A percentile compares a stretch with the other conserved stretches of the same genome.
phyloP scores from a whole-genome alignment of 1,140 invertebrate species.

The Sycobia sp. region DNA sequence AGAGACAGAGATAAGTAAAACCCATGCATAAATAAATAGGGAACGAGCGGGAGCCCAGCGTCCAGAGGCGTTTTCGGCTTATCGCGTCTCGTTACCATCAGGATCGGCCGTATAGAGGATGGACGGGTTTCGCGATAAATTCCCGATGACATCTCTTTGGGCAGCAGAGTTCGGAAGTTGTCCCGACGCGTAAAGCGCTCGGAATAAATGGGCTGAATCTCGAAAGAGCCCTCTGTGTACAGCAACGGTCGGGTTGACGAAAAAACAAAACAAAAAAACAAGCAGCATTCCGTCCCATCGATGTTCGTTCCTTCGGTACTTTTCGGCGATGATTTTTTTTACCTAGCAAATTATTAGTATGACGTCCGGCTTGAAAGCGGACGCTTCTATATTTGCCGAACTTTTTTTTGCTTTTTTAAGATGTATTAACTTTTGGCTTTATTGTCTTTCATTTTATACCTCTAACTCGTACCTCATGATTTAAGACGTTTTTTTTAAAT shows the following conservation, averaged over 20 bases:
- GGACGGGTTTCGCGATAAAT: slow-evolving; percentile 14
- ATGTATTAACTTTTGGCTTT: too few relatives aligned
- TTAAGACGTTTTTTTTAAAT: too few relatives aligned
- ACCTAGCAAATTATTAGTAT: too few relatives aligned
- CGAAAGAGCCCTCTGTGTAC: too few relatives aligned
- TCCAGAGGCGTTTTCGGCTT: not conserved
- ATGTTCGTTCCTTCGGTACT: not conserved
- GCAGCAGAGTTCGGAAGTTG: not conserved
- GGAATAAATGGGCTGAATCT: slow-evolving; percentile 10
- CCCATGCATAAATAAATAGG: slow-evolving; percentile 1
- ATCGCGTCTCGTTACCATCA: slow-evolving; percentile 2
- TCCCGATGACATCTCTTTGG: slow-evolving; percentile 5
- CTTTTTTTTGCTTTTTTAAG: too few relatives aligned
- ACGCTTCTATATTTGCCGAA: too few relatives aligned
- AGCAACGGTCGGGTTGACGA: too few relatives aligned
- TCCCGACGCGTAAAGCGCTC: slow-evolving; percentile 1
- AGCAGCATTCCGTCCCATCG: not conserved
- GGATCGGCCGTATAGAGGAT: too few relatives aligned
- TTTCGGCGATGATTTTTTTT: slow-evolving; percentile 2
- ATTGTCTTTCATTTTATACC: too few relatives aligned
- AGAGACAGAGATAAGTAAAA: too few relatives aligned
- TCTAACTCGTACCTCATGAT: too few relatives aligned
- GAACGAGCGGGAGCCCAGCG: not conserved
- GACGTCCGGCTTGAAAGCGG: too few relatives aligned
- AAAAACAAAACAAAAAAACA: slow-evolving; percentile 3